Conservation (phyloP, 2,888 invertebrate species). For the Asteroscopus sphinx region DNA sequence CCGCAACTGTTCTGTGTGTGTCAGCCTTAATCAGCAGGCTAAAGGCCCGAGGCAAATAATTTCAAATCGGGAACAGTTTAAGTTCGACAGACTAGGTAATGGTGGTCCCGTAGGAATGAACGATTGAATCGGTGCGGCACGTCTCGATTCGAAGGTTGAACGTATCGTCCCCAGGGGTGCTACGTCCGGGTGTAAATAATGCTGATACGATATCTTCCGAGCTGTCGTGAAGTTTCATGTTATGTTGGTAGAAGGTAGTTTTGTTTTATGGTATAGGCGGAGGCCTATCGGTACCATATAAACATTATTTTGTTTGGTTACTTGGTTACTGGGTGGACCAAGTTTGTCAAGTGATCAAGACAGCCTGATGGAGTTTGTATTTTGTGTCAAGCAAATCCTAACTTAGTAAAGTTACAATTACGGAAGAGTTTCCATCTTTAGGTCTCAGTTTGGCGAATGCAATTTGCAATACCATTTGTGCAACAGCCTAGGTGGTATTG, state of each 20-base stretch:
- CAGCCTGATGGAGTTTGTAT: too few species aligned
- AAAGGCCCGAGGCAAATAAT: conserved; percentile 65
- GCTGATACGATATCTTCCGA: conserved; percentile 49
- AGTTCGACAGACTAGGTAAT: conserved; percentile 68
- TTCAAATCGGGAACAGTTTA: conserved; percentile 68
- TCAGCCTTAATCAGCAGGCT: conserved; percentile 24
- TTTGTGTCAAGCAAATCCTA: too few species aligned
- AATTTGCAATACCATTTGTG: too few species aligned
- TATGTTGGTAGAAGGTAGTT: conserved; percentile 37
- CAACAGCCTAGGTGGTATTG: too few species aligned
- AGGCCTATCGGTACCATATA: too few species aligned
- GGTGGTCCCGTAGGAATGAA: conserved; percentile 56
- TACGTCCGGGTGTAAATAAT: conserved; percentile 48
- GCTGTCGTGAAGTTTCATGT: conserved; percentile 44
- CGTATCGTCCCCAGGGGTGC: conserved; percentile 27
- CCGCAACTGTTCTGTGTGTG: background rate
- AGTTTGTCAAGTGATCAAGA: too few species aligned
- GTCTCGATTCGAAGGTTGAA: conserved; percentile 38
- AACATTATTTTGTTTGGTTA: too few species aligned
- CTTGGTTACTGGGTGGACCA: too few species aligned
- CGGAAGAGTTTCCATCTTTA: too few species aligned
- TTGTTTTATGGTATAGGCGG: conserved; percentile 23
- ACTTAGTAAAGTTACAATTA: too few species aligned
- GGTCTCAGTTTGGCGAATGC: too few species aligned
- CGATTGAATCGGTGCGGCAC: conserved; percentile 64